Percentiles rank a stretch among this genome's conserved stretches.
phyloP scores from a whole-genome alignment of 2,797 vertebrate species.

The Helostoma temminkii region DNA sequence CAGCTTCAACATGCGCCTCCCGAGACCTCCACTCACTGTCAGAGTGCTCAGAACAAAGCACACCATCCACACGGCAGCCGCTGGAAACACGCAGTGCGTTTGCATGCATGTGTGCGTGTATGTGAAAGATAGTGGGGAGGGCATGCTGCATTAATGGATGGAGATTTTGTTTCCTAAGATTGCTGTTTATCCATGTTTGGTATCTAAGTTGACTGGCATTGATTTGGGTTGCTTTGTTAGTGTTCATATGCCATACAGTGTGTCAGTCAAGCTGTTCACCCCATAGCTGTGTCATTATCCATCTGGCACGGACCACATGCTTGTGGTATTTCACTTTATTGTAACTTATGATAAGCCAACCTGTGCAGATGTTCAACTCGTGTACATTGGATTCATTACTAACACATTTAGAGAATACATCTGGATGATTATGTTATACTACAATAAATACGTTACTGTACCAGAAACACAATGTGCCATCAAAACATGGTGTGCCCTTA shows the following conservation, averaged over 20 bases:
- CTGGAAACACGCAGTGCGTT: constrained; percentile 59
- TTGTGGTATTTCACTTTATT: constrained; percentile 23
- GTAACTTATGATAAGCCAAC: constrained; percentile 17
- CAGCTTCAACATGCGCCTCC: constrained; percentile 77
- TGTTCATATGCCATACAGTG: constrained; percentile 19
- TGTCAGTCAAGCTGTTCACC: constrained; percentile 29
- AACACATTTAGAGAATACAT: not conserved
- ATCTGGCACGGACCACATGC: constrained; percentile 10
- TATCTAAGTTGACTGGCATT: constrained; percentile 54
- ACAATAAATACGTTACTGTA: not conserved
- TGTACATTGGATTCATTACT: not conserved
- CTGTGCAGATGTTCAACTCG: constrained; percentile 11
- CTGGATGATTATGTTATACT: not conserved
- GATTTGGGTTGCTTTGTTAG: constrained; percentile 44
- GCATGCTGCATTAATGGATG: constrained; percentile 44
- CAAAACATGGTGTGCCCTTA: not conserved
- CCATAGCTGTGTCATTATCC: too few relatives aligned
- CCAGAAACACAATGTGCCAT: not conserved
- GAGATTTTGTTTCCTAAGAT: constrained; percentile 57
- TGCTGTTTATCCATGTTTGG: constrained; percentile 60
- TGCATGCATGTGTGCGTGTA: constrained; percentile 32
- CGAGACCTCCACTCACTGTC: constrained; percentile 80
- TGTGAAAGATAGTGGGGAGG: constrained; percentile 13
- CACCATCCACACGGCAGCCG: constrained; percentile 64
- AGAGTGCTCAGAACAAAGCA: constrained; percentile 76